These are phyloP conservation scores for Nematostella vectensis DNA, from an alignment of 92 coral and sea anemone species.

Conservation along the genomic window DNA sequence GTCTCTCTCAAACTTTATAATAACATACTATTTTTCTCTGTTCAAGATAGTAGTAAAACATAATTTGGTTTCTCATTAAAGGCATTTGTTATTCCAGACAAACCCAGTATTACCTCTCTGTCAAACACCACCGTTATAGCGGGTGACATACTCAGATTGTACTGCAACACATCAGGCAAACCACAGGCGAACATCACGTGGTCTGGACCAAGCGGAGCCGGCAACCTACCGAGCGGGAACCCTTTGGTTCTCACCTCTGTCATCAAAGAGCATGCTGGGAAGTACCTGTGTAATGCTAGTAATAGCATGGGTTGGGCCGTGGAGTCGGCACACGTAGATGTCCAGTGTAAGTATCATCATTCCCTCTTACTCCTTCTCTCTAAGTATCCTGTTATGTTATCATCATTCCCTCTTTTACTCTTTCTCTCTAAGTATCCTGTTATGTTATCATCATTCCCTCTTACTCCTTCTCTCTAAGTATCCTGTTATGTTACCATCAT, in stretches of 20 bases:
- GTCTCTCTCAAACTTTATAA: too few species aligned
- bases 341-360: conserved; percentile 9
- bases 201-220: conserved; percentile 3
- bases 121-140: background rate
- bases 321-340: background rate
- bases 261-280: conserved; percentile 8
- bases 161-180: conserved; percentile 12
- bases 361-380: too few species aligned
- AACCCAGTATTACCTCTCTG: background rate
- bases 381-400: too few species aligned
- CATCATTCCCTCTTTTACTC: too few species aligned
- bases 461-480: too few species aligned
- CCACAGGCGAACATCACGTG: conserved; percentile 15
- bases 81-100: background rate
- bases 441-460: too few species aligned
- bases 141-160: conserved; percentile 3
- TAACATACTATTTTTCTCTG: too few species aligned
- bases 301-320: conserved; percentile 14
- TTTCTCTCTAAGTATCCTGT: too few species aligned
- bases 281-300: conserved; percentile 29
- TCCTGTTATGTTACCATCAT: too few species aligned
- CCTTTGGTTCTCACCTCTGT: background rate
- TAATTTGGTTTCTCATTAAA: too few species aligned
- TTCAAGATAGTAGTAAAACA: too few species aligned
- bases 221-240: background rate